These are phyloP conservation scores for Sprattus sprattus DNA, from an alignment of 2,113 vertebrate genomes.

Conservation along the genomic window DNA sequence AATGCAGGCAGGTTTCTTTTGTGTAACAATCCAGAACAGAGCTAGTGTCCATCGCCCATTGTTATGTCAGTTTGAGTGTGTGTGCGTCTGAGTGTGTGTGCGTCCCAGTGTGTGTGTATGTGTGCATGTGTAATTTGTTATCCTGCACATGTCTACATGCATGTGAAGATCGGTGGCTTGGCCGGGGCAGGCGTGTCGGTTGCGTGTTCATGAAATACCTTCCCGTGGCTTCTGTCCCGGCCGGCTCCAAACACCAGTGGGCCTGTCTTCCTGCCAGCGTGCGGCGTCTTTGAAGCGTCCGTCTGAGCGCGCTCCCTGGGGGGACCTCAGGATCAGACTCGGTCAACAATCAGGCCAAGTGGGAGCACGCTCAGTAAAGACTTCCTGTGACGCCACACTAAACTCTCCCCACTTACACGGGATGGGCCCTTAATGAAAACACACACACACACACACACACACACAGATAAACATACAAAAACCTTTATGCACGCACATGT, in stretches of 20 bases:
- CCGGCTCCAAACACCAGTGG: conserved; percentile 64
- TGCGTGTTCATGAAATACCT: conserved; percentile 72
- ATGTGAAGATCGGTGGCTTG: conserved; percentile 30
- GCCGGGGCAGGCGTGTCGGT: conserved; percentile 51
- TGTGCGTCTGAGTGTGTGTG: not conserved
- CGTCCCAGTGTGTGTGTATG: not conserved
- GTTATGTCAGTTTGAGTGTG: not conserved
- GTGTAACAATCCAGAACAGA: not conserved
- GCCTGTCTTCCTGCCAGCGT: conserved; percentile 70
- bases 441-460: not conserved
- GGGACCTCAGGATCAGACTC: conserved; percentile 60
- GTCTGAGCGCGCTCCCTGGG: conserved; percentile 56
- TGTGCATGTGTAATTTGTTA: conserved; percentile 25
- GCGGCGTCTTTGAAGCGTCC: conserved; percentile 67
- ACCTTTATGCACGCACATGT: too few species aligned
- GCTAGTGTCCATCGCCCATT: not conserved
- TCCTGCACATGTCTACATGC: conserved; percentile 14
- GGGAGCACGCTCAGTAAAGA: conserved; percentile 56
- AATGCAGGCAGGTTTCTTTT: not conserved
- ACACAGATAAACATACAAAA: not conserved
- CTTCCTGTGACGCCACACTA: conserved; percentile 60
- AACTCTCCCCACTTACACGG: conserved; percentile 45
- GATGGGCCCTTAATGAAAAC: conserved; percentile 14
- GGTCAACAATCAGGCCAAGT: conserved; percentile 57
- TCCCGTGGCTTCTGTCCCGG: conserved; percentile 55